phyloP scores from a whole-genome alignment of 2,888 invertebrate genomes.

The Idaea biselata region DNA sequence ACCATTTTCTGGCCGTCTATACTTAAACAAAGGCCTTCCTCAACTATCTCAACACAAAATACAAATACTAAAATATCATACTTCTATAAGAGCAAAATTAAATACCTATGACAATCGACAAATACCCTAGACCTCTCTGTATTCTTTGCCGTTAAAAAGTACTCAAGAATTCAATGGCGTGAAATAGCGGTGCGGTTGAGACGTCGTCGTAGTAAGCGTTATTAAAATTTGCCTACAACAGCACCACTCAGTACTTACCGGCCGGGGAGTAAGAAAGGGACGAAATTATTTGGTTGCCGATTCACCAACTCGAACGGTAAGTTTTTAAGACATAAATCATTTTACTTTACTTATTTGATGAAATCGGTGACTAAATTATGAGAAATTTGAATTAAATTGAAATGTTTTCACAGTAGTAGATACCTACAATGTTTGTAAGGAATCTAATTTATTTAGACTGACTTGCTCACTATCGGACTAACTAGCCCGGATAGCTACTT shows the following conservation, averaged over 20 bases:
- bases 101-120: background rate
- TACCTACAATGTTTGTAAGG: background rate
- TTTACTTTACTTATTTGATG: constrained; percentile 19
- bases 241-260: constrained; percentile 55
- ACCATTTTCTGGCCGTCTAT: too few species aligned
- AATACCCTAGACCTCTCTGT: constrained; percentile 21
- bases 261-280: constrained; percentile 56
- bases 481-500: too few species aligned
- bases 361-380: constrained; percentile 16
- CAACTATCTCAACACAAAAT: background rate
- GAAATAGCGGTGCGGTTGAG: constrained; percentile 52
- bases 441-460: too few species aligned
- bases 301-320: constrained; percentile 47
- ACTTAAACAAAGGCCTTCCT: too few species aligned
- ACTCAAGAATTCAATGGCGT: constrained; percentile 63
- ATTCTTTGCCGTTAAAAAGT: constrained; percentile 52
- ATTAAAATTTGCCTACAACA: constrained; percentile 68
- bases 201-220: constrained; percentile 54
- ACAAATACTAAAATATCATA: background rate
- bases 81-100: background rate
- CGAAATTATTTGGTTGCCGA: constrained; percentile 60
- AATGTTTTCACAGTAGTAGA: background rate
- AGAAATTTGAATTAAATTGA: constrained; percentile 10
- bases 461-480: too few species aligned
- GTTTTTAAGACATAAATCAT: constrained; percentile 36